Evolutionary conservation across 2,113 vertebrate species (phyloP).

Genomic region (rabbit (Oryctolagus cuniculus)): mOryCun1.1 NC_091433.1:191630501-191631000

Average conservation of each 20-base stretch:
- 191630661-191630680: not conserved
- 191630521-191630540: no score
- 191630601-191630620: not conserved
- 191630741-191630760: not conserved
- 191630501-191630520: no score
- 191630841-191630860: not conserved
- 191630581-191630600: not conserved
- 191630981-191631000: not conserved
- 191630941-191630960: conserved; percentile 39
- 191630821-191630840: not conserved
- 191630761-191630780: not conserved
- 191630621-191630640: not conserved
- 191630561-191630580: no score
- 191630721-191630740: not conserved
- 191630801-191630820: not conserved
- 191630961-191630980: not conserved
- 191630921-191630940: conserved; percentile 29
- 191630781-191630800: conserved; percentile 9
- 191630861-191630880: not conserved
- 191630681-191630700: not conserved
- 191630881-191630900: not conserved
- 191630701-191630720: not conserved
- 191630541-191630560: no score
- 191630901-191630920: not conserved
- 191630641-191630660: not conserved